Evolutionary conservation across 1,140 invertebrate genomes (phyloP).

Genomic region (Danaus melanippus): DNA sequence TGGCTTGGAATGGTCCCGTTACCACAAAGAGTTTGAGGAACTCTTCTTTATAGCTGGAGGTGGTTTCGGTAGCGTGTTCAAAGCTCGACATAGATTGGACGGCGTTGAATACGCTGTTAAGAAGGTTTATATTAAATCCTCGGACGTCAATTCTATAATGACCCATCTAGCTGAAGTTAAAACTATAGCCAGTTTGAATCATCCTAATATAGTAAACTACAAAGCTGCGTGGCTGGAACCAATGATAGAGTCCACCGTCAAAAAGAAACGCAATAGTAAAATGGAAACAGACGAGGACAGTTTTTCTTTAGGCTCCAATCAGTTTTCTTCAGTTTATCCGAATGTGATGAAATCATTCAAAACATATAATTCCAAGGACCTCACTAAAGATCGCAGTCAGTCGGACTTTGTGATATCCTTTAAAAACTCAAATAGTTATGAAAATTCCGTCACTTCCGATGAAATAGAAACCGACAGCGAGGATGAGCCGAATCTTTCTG

Average conservation of each 20-base stretch:
- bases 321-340: slow-evolving; percentile 44
- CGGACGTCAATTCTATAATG: slow-evolving; percentile 74
- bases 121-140: slow-evolving; percentile 80
- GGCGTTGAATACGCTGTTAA: slow-evolving; percentile 86
- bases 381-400: slow-evolving; percentile 39
- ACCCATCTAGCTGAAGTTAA: slow-evolving; percentile 83
- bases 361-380: slow-evolving; percentile 62
- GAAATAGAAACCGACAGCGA: slow-evolving; percentile 41
- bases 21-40: slow-evolving; percentile 84
- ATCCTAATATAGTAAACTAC: slow-evolving; percentile 87
- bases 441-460: slow-evolving; percentile 35
- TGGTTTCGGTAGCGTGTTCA: slow-evolving; percentile 79
- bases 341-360: slow-evolving; percentile 59
- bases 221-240: slow-evolving; percentile 88
- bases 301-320: slow-evolving; percentile 35
- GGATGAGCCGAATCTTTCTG: slow-evolving; percentile 26
- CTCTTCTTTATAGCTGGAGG: slow-evolving; percentile 80
- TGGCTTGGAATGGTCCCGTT: slow-evolving; percentile 75
- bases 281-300: slow-evolving; percentile 57
- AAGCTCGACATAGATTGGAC: slow-evolving; percentile 79
- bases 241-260: slow-evolving; percentile 57
- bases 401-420: slow-evolving; percentile 61
- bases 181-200: slow-evolving; percentile 83
- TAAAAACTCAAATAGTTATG: slow-evolving; percentile 48
- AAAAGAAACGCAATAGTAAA: slow-evolving; percentile 44